Base-by-base conservation (phyloP, 2,888 invertebrate genomes). In the Cheilosia variabilis region DNA sequence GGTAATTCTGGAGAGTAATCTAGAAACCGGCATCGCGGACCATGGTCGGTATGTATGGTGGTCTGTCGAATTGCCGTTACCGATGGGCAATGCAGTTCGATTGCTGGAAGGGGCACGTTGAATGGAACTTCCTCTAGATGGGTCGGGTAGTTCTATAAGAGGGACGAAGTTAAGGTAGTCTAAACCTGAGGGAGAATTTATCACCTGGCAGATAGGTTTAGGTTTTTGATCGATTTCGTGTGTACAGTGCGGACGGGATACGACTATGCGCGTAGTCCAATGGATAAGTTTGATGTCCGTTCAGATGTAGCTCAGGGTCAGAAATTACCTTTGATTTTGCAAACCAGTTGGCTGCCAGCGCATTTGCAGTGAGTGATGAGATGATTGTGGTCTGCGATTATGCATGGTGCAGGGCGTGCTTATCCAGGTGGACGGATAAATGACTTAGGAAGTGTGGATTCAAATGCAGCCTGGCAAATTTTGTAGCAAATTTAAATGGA, bases 61-160 rank as follows among this genome's bases (percentile, higher is more conserved):
- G 82, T 66, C 72, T n/a, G 58, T 45, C 37, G 41, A 68, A 78
- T 58, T 47, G 68, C 69, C 83, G 68, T 79, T 73, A 83, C 73
- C 63, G 73, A 83, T 83, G 72, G 27, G 10, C 55, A 24, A 10
- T 41, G 27, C 22, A 57, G 57, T 57, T 53, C 79, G 62, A 79
- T 68, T 55, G 83, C 83, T 84, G 15, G 62, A 43, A 84, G 83
- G 83, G 79, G 73, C 58, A 73, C 65, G 63, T 80, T 84, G 80
- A 84, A 84, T 73, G 73, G 50, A 45, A 47, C 68, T 60, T 65
- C 53, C 58, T 66, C 45, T 43, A 37, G 65, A 63, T 31, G 41
- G 52, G 37, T 65, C 50, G 41, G 5, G 17, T 31, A 13, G 27
- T 19, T 6, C 10, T 7, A 7, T 15, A 22, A 24, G 24, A 37